A percentile compares a stretch with the other conserved stretches of the same genome.
Conservation (phyloP, 1,140 invertebrate species). For the Thalassaphorura encarpata region DNA sequence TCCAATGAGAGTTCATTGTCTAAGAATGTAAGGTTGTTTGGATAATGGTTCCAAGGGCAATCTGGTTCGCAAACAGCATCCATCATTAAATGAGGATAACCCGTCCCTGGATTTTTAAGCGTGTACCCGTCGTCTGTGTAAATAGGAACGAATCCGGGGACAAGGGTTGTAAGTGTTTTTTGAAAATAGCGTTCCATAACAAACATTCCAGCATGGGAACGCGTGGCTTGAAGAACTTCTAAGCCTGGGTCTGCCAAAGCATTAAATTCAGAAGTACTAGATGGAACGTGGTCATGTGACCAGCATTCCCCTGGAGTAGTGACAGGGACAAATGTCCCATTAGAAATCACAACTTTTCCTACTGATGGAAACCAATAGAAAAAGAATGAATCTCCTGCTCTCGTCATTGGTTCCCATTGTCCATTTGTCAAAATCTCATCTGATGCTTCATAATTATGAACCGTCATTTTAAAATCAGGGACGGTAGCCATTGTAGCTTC, state of each 20-base stretch:
- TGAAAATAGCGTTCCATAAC: neutral
- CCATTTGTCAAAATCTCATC: conserved; percentile 13
- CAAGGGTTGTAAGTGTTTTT: neutral
- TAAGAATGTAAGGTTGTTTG: neutral
- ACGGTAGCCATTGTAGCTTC: conserved; percentile 10
- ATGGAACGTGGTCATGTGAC: conserved; percentile 3
- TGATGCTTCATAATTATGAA: neutral
- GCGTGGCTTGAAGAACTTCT: neutral
- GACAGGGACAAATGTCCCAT: conserved; percentile 4
- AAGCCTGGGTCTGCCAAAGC: neutral
- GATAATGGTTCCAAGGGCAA: conserved; percentile 1
- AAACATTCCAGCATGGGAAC: neutral
- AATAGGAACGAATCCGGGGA: conserved; percentile 10
- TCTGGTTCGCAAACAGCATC: neutral
- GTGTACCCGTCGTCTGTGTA: conserved; percentile 1
- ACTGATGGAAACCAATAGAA: conserved; percentile 6
- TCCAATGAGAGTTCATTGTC: conserved; percentile 8
- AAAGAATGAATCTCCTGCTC: neutral
- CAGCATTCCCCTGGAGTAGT: neutral
- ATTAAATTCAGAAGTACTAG: conserved; percentile 3
- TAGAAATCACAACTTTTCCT: neutral
- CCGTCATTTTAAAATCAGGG: conserved; percentile 10
- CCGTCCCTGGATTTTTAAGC: conserved; percentile 4
- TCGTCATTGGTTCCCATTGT: neutral
- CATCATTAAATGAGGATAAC: conserved; percentile 6